Base-by-base conservation (phyloP, 2,113 vertebrate species). In the Apus apus region DNA sequence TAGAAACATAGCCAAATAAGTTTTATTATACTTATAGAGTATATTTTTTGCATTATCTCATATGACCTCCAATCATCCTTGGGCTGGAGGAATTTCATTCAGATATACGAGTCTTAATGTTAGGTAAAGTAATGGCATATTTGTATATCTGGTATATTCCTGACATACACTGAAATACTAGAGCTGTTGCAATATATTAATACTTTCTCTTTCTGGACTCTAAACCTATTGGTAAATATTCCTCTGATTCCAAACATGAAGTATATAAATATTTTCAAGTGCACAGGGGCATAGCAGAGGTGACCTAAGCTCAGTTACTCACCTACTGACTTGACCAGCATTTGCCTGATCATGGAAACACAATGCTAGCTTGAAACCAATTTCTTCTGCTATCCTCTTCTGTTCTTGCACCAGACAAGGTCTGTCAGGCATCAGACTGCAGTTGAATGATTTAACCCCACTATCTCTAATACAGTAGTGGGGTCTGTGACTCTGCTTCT, bases 281-380 rank as follows among this genome's bases (percentile, higher is more conserved):
- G 5, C 21, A 53, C 3, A 46, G 20, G 26, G 32, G 19, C 10
- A 14, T 29, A 81, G 8, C 20, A 72, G 22, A 38, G 19, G 38
- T 32, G 85, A 65, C 22, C 25, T 51, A 64, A 90, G 54, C 3
- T 58, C 17, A 14, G 36, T 64, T 11, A 48, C 7, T 32, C 8
- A 15, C 4, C 12, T 32, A 45, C 11, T n/a, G 51, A 15, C 25
- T 15, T 4, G 6, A 57, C 13, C 2, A 65, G 11, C 2, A 2
- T 75, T 65, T 64, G 19, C 4, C 9, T 27, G 19, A 53, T n/a
- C 11, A 62, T 76, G 32, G 13, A 85, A 80, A 51, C 5, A 26
- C 20, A 88, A 13, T 3, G 5, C 1, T 25, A 36, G 1, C 4
- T 79, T 62, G 78, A 85, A 72, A 56, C 4, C 5, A 30, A 4